Evolutionary conservation across 2,113 vertebrate genomes (phyloP), one percentile per base, ranked within the genome.

Genomic region (Noturus placidus): DNA sequence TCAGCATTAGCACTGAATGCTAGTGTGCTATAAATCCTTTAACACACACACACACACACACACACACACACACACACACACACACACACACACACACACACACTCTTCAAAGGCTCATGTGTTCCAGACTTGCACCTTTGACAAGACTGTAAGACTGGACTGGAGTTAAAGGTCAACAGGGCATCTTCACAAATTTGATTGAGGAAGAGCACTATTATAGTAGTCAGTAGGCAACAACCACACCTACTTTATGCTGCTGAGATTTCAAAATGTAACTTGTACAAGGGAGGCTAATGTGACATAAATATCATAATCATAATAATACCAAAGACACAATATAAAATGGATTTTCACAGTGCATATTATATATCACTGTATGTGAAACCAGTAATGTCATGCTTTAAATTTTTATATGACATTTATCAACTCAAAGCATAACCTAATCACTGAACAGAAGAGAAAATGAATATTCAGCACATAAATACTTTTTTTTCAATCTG

Each of bases 1-100:
- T 86, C 33, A 87, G 79, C 87, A 84, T 85, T 87, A 85, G 59
- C 85, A 86, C 83, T 88, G 77, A 89, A 87, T 89, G 84, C 79
- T 79, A 19, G 82, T 52, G 67, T 87, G 57, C 67, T 87, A 86
- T 82, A 87, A 87, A 86, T 86, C 33, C 74, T 85, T 67, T 80
- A 56, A 82, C 19, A 77, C 72, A 46, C 35, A 74, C 38, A 74
- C 20, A 42, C 38, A 14, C 70, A 42, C 22, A 74, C 38, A 74
- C 20, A 42, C 38, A 46, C 70, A 42, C 38, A 74, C 35, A 74
- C 20, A 42, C 38, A 46, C 70, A 38, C 22, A 74, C 35, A 42
- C 20, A 42, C 35, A 46, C 69, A 38, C 35, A 74, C 35, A 74
- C 19, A 42, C 35, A 46, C 69, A 38, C 35, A 74, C 35, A 74